Evolutionary conservation across 2,113 vertebrate genomes (phyloP), one percentile per base, ranked within the genome.

Genomic region (Noturus placidus): DNA sequence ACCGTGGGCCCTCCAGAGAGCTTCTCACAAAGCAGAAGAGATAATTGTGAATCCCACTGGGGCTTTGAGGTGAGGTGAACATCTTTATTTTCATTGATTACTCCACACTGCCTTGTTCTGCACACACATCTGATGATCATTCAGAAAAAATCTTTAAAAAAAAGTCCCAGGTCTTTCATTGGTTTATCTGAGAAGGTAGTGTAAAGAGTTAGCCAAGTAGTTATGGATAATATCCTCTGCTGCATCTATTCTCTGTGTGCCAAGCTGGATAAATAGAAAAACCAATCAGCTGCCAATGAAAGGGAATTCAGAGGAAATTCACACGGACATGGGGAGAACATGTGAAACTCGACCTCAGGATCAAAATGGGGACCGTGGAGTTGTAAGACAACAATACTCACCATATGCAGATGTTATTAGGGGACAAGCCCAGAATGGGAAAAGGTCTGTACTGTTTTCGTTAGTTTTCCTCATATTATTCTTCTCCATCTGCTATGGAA

Each of bases 51-150:
- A 87, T 80, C 27, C 83, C 69, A 59, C 25, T 67, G n/a, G 69
- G 83, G 54, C 78, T 33, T 70, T 79, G 25, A 46, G 35, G 63
- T 38, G n/a, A 65, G 38, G 22, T 56, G 20, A 59, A 54, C 61
- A 87, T 54, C 35, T 33, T 30, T 19, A 54, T 79, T 74, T 74
- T 77, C 85, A 89, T 22, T 65, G 79, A 83, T 86, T 79, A 82
- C 52, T n/a, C 56, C 38, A 61, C 25, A 30, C 57, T 50, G n/a
- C 7, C 8, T 86, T 35, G 20, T 65, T 54, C 17, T 33, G 42
- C 5, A 22, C 22, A 46, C n/a, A 76, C 42, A 56, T 38, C 20
- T n/a, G 1, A 56, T 46, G 15, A 46, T 46, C 6, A n/a, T 57
- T 42, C 30, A 46, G 82, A 59, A 65, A 78, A 57, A 78, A 70